Base-by-base conservation (phyloP, 2,888 invertebrate genomes). In the Hipparchia semele region DNA sequence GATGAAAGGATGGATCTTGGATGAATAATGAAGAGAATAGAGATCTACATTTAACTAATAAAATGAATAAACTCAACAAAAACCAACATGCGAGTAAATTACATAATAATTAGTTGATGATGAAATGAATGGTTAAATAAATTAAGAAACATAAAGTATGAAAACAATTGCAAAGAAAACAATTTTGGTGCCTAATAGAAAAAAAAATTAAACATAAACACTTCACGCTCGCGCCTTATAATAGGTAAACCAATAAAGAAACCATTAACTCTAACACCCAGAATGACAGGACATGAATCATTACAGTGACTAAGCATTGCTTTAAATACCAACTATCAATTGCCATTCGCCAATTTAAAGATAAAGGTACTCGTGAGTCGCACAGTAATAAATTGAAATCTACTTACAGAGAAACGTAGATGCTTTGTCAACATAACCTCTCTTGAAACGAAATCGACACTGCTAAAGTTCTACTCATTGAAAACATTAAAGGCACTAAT, bases 341-440 rank as follows among this genome's bases (percentile, higher is more conserved):
- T 13, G 7, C 10, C 53, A 33, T 53, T 66, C 10, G 54, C 53
- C 12, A 46, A 66, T 64, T 70, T 59, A 46, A 49, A 62, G n/a
- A 49, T 62, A 23, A 9, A 60, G 8, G 10, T 60, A 60, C 10
- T 61, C 45, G 23, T 49, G 13, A 6, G 7, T 53, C 12, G 53
- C 3, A 7, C 7, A 23, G 8, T 49, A 49, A 33, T 53, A 53
- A 51, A 53, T 53, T n/a, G 12, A 12, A 65, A 65, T 65, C 33
- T 53, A 76, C 78, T 75, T 73, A 77, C 77, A 39, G 72, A 70
- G 33, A 66, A 80, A 85, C 86, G 85, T 78, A 85, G 77, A 77
- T 86, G 83, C 79, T 88, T 87, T 80, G 90, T 89, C 85, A 90
- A 91, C 91, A 92, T 92, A 91, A 92, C 91, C 90, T 90, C 86